Percentiles rank a stretch among this genome's conserved stretches.
Evolutionary conservation across 2,888 invertebrate genomes (phyloP).

Genomic region (Heterodera filipjevi): DNA sequence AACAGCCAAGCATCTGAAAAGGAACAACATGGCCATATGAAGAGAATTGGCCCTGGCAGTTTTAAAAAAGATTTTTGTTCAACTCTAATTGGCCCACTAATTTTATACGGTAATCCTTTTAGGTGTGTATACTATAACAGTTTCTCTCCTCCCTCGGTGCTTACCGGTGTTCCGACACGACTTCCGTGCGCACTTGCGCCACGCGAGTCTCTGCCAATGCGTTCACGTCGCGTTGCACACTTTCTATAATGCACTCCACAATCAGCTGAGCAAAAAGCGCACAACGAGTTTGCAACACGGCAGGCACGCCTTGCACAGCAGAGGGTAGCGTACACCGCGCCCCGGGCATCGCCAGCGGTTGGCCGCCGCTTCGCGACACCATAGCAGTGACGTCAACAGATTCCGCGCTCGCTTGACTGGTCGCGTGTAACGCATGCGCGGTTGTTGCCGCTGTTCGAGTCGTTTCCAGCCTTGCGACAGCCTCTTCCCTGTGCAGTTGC

Average conservation of each 20-base stretch:
- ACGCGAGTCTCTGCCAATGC: slow-evolving; percentile 12
- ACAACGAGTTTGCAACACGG: slow-evolving; percentile 8
- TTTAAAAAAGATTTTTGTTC: too few species aligned
- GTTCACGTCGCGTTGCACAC: slow-evolving; percentile 2
- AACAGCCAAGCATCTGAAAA: slow-evolving; percentile 30
- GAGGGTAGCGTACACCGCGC: slow-evolving; percentile 1
- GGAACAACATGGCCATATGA: not conserved
- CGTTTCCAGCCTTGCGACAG: not conserved
- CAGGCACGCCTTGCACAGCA: slow-evolving; percentile 9
- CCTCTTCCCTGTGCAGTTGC: slow-evolving; percentile 26
- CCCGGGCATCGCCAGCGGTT: not conserved
- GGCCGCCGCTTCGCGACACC: slow-evolving; percentile 17
- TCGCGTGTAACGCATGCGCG: not conserved
- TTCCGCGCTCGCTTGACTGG: slow-evolving; percentile 14
- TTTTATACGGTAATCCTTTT: too few species aligned
- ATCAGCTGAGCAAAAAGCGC: not conserved
- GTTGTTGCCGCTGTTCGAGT: slow-evolving; percentile 6
- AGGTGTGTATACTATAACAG: too few species aligned
- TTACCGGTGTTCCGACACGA: not conserved
- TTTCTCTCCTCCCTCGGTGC: too few species aligned
- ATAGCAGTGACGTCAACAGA: slow-evolving; percentile 1
- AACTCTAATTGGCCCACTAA: too few species aligned
- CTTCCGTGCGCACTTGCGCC: slow-evolving; percentile 5
- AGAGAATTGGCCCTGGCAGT: too few species aligned
- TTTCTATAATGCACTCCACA: slow-evolving; percentile 28